phyloP scores from a whole-genome alignment of 2,888 invertebrate genomes.

The Ypsolopha sequella region DNA sequence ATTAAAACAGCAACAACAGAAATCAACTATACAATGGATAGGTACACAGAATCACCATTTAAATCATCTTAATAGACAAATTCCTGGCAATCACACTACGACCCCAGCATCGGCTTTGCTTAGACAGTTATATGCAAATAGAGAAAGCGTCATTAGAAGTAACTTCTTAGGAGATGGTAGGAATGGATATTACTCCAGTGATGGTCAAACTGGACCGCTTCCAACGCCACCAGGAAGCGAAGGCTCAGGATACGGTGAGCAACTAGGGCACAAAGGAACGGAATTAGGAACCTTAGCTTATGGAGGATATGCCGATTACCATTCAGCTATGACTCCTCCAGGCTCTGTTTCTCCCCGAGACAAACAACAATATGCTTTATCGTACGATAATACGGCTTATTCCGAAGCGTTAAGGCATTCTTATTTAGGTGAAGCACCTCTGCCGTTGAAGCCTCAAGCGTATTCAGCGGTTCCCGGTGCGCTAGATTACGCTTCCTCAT shows the following conservation, averaged over 20 bases:
- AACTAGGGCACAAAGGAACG: slow-evolving; percentile 64
- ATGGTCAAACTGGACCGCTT: slow-evolving; percentile 78
- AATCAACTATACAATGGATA: slow-evolving; percentile 92
- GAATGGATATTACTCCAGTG: slow-evolving; percentile 64
- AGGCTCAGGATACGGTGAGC: slow-evolving; percentile 78
- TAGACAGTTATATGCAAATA: slow-evolving; percentile 90
- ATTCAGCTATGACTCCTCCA: slow-evolving; percentile 96
- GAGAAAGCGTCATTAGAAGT: slow-evolving; percentile 95
- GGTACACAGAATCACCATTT: slow-evolving; percentile 80
- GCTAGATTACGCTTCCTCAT: slow-evolving; percentile 74
- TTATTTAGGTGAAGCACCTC: slow-evolving; percentile 62
- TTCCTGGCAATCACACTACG: slow-evolving; percentile 64
- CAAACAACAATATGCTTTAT: slow-evolving; percentile 73
- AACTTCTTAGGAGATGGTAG: slow-evolving; percentile 73
- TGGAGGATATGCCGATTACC: slow-evolving; percentile 82
- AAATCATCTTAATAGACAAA: slow-evolving; percentile 73
- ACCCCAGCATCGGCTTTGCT: slow-evolving; percentile 92
- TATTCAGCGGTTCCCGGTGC: slow-evolving; percentile 82
- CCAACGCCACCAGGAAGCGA: slow-evolving; percentile 94
- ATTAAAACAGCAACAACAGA: slow-evolving; percentile 83
- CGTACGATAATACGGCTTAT: slow-evolving; percentile 73
- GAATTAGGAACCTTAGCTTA: slow-evolving; percentile 73
- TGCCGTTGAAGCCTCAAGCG: slow-evolving; percentile 92
- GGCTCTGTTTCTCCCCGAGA: slow-evolving; percentile 97
- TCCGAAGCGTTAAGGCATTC: slow-evolving; percentile 73